These are phyloP conservation scores for Naja naja DNA, from an alignment of 2,113 vertebrate genomes.

Conservation along the genomic window DNA sequence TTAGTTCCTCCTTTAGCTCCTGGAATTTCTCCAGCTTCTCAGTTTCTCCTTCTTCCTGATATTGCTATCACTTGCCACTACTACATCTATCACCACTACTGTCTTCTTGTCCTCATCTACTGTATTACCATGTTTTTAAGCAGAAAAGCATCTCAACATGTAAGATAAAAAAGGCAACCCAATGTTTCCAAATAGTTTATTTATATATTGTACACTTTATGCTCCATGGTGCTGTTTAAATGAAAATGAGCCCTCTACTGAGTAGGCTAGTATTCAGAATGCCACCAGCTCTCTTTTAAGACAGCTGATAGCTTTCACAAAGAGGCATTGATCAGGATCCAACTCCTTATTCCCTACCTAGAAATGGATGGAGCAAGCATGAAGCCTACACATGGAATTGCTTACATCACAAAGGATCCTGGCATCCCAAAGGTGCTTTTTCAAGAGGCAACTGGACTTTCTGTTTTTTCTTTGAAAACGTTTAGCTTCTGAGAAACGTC, in stretches of 20 bases:
- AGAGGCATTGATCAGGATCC: neutral
- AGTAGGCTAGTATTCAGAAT: neutral
- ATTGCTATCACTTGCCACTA: neutral
- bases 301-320: neutral
- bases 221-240: neutral
- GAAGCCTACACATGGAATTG: neutral
- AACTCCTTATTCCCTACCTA: neutral
- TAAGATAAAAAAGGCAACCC: neutral
- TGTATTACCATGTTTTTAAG: neutral
- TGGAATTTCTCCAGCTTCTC: neutral
- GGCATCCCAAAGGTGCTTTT: too few relatives aligned
- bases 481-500: too few relatives aligned
- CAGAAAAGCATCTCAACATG: neutral
- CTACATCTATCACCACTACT: neutral
- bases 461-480: too few relatives aligned
- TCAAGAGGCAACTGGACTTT: too few relatives aligned
- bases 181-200: neutral
- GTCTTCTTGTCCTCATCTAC: neutral
- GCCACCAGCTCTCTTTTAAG: neutral
- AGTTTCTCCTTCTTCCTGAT: neutral
- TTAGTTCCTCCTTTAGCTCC: neutral
- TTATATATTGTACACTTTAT: neutral
- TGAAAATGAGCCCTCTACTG: neutral
- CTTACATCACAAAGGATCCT: neutral
- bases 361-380: neutral